Evolutionary conservation across 2,797 vertebrate species (phyloP).

Genomic region (Melanotaenia parkinsoni): DNA sequence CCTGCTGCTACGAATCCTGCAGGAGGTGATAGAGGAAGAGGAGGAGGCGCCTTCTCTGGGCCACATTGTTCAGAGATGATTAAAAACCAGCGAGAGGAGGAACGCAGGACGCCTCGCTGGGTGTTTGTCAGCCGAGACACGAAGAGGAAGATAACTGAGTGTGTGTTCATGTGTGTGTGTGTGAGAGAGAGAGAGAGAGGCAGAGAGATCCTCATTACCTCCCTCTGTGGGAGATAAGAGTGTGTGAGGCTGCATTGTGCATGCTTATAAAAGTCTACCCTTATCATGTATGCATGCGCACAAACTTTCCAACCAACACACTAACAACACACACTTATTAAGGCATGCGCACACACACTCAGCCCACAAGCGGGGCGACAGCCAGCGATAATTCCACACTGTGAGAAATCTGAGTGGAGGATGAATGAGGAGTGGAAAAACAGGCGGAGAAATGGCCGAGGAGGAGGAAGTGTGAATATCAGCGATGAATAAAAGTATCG

Average conservation of each 20-base stretch:
- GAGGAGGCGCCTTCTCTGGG: slow-evolving; percentile 57
- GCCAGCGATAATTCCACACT: slow-evolving; percentile 64
- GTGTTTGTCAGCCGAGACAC: slow-evolving; percentile 78
- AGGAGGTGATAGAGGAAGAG: slow-evolving; percentile 40
- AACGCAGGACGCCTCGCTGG: slow-evolving; percentile 68
- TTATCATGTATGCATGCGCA: slow-evolving; percentile 72
- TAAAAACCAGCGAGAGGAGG: slow-evolving; percentile 77
- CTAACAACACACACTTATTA: slow-evolving; percentile 38
- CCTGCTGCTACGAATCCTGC: slow-evolving; percentile 31
- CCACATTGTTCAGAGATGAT: slow-evolving; percentile 79
- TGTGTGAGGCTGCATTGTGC: slow-evolving; percentile 74
- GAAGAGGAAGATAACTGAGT: slow-evolving; percentile 67
- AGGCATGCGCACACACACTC: slow-evolving; percentile 32
- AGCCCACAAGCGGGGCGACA: slow-evolving; percentile 48
- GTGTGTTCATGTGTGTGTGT: slow-evolving; percentile 36
- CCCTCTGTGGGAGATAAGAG: slow-evolving; percentile 78
- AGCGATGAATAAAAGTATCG: not conserved
- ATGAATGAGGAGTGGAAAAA: slow-evolving; percentile 46
- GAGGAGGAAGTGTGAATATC: slow-evolving; percentile 3
- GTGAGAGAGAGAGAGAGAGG: slow-evolving; percentile 20
- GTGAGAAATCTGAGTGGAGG: slow-evolving; percentile 53
- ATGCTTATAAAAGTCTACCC: slow-evolving; percentile 76
- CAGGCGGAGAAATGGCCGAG: not conserved
- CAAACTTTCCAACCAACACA: slow-evolving; percentile 47
- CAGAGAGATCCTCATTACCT: slow-evolving; percentile 76